Evolutionary conservation across 2,113 vertebrate species (phyloP), one percentile per base, ranked within the genome.

Genomic region (Pyrgilauda ruficollis): DNA sequence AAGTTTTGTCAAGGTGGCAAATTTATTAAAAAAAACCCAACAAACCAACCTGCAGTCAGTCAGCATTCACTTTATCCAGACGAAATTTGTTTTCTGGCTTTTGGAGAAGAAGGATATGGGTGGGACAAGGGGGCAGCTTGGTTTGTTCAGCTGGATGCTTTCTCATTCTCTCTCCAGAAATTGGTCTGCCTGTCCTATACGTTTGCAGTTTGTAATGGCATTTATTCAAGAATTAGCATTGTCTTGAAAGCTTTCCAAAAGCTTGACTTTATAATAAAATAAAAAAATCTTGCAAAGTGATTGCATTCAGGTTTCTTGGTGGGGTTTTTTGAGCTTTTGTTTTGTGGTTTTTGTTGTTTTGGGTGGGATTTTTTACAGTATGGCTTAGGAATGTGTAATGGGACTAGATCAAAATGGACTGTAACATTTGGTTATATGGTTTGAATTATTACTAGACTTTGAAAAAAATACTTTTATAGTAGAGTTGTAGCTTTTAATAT

Each of bases 141-240:
- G 72, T 96, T 97, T 97, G 41, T 84, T 97, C 96, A 96, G 88
- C 89, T 96, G 91, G 80, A 72, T 78, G 49, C 77, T 82, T 89
- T 78, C 22, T 76, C 35, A 9, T 74, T 94, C 52, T 69, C 14
- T 43, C 69, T 92, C 78, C 80, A 96, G 66, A 95, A 92, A 88
- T 2, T 33, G 7, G 10, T 72, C 62, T 64, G 84, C 16, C 18
- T 77, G 30, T 63, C 77, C 28, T 53, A 53, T 30, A 31, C 2
- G 1, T 97, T 95, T 95, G 76, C 49, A 46, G 91, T 84, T 84
- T 67, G 6, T 73, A 63, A 82, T 76, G 90, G 91, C 92, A 68
- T 96, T 93, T 78, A 55, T 90, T 98, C 95, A 97, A 90, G 93
- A 90, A 73, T 63, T 88, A 78, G 11, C 9, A 41, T 72, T 84